Percentiles rank a stretch among this genome's conserved stretches.
These are phyloP conservation scores for Gavia stellata DNA, from an alignment of 2,113 vertebrate species.

Conservation along the genomic window DNA sequence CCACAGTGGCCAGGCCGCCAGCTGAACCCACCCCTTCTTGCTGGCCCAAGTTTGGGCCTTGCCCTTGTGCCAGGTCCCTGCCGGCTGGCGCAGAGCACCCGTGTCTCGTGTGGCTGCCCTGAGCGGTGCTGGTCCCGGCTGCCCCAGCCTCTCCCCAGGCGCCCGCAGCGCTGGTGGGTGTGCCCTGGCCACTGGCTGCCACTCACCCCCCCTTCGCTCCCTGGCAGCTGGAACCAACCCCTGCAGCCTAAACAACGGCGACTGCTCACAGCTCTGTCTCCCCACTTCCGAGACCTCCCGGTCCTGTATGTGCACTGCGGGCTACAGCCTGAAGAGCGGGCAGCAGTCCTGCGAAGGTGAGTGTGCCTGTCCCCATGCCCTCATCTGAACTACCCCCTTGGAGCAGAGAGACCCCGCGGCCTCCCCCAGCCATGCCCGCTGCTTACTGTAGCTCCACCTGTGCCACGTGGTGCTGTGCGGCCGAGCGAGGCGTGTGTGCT, in stretches of 20 bases:
- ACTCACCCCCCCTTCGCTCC: not conserved
- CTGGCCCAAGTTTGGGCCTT: not conserved
- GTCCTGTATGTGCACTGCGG: slow-evolving; percentile 95
- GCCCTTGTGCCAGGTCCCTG: accelerated
- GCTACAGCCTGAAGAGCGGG: slow-evolving; percentile 90
- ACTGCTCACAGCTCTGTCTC: slow-evolving; percentile 95
- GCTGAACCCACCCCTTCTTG: no score
- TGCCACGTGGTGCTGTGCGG: accelerated
- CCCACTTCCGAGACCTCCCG: slow-evolving; percentile 86
- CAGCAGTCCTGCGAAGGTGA: slow-evolving; percentile 93
- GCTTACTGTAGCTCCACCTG: not conserved
- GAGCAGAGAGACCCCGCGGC: accelerated
- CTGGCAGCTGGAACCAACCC: slow-evolving; percentile 76
- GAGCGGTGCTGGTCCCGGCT: accelerated
- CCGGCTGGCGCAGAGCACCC: not conserved
- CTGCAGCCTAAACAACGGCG: slow-evolving; percentile 91
- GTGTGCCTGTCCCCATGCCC: not conserved
- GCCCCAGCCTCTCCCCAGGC: no score
- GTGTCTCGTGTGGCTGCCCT: accelerated
- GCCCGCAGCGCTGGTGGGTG: not conserved
- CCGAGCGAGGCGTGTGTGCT: accelerated
- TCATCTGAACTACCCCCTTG: accelerated
- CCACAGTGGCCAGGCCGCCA: accelerated
- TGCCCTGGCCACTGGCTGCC: accelerated
- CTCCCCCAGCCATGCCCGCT: accelerated